These are phyloP conservation scores for Drosophila neocordata DNA, from an alignment of 1,140 invertebrate species.

Conservation along the genomic window DNA sequence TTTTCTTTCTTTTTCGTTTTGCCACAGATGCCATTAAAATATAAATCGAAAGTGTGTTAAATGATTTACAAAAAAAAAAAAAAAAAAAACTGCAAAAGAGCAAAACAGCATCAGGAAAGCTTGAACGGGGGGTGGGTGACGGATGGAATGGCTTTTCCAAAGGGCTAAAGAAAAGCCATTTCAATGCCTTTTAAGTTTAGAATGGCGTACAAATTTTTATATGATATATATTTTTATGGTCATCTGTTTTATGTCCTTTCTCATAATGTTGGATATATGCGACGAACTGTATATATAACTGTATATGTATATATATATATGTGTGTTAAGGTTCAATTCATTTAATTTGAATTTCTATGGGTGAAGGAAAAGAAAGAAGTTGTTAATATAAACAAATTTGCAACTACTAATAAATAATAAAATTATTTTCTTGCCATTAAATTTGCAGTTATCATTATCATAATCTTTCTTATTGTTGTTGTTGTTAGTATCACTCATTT, in stretches of 20 bases:
- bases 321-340: too few relatives aligned
- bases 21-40: conserved; percentile 69
- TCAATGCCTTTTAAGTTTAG: conserved; percentile 48
- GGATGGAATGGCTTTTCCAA: neutral
- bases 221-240: conserved; percentile 1
- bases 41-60: conserved; percentile 77
- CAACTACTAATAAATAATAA: too few relatives aligned
- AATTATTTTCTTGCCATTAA: too few relatives aligned
- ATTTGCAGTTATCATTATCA: too few relatives aligned
- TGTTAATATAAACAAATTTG: too few relatives aligned
- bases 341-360: too few relatives aligned
- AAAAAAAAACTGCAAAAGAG: conserved; percentile 1
- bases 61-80: conserved; percentile 63
- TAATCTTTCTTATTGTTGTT: too few relatives aligned
- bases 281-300: too few relatives aligned
- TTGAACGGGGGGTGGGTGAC: neutral
- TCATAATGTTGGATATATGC: neutral
- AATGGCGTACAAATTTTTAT: conserved; percentile 1
- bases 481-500: too few relatives aligned
- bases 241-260: neutral
- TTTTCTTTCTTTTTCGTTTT: conserved; percentile 21
- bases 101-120: conserved; percentile 7
- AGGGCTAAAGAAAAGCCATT: conserved; percentile 46
- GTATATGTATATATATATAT: neutral
- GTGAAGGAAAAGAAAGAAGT: too few relatives aligned